Percentiles rank a stretch among this genome's conserved stretches.
Evolutionary conservation across 1,140 invertebrate genomes (phyloP).

Genomic region (Drosophila tani): DNA sequence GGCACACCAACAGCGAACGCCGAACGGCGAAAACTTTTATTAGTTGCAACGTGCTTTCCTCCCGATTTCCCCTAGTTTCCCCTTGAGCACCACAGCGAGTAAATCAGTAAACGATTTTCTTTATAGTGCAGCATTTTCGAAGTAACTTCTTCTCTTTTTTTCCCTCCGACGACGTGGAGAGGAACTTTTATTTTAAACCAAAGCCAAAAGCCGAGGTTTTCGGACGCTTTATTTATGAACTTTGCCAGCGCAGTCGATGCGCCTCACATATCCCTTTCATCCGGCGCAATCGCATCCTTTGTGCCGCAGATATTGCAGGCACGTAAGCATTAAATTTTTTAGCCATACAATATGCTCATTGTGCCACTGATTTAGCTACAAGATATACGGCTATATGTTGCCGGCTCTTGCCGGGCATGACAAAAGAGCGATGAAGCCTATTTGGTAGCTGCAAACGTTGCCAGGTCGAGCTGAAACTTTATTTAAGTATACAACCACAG

Average conservation of each 20-base stretch:
- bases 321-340: constrained; percentile 71
- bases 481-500: constrained; percentile 55
- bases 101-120: constrained; percentile 73
- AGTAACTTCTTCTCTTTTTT: constrained; percentile 47
- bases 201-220: constrained; percentile 55
- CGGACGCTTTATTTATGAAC: constrained; percentile 66
- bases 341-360: constrained; percentile 65
- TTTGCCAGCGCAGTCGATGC: constrained; percentile 53
- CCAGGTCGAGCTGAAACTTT: constrained; percentile 55
- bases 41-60: constrained; percentile 43
- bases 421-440: constrained; percentile 73
- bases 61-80: neutral
- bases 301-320: constrained; percentile 58
- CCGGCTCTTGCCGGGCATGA: constrained; percentile 48
- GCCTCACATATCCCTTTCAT: constrained; percentile 48
- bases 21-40: constrained; percentile 65
- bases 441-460: constrained; percentile 58
- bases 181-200: constrained; percentile 70
- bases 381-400: constrained; percentile 51
- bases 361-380: constrained; percentile 66
- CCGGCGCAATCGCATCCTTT: constrained; percentile 49
- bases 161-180: constrained; percentile 20
- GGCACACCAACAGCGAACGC: constrained; percentile 45
- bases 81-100: constrained; percentile 44
- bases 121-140: constrained; percentile 50